Base-by-base conservation (phyloP, 2,888 invertebrate genomes). In the Microctonus brassicae region DNA sequence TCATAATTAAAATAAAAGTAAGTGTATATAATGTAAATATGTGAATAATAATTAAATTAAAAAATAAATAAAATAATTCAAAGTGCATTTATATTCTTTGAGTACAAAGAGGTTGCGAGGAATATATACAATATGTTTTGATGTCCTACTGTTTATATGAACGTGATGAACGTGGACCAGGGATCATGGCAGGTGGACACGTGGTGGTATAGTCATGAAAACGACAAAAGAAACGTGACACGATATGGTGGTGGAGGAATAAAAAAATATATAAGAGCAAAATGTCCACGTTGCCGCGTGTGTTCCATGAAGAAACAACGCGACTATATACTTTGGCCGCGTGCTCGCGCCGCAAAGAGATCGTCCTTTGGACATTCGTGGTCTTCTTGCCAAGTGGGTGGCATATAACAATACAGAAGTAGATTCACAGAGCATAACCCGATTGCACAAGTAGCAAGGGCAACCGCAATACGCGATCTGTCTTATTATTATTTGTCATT, bases 401-500 rank as follows among this genome's bases (percentile, higher is more conserved):
- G 75, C 72, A 68, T 66, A 64, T 65, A 65, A 71, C 53, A 71
- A 72, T 71, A 47, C 67, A 47, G 20, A 26, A 61, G 53, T 39
- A 58, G 53, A 70, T 57, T 67, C 34, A 42, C 63, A 63, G 69
- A 55, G 69, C 68, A 69, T 69, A 67, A 71, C 62, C 75, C 66
- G 72, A 60, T 63, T 62, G 60, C 66, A 73, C 71, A 73, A 73
- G 75, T 75, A 73, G 73, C 75, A 66, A 62, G 65, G 61, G 75
- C 77, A 76, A 76, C 77, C 75, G 76, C 64, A 73, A 75, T 77
- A 77, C 76, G 77, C 73, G 63, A 53, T 55, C 24, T 58, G 20
- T 53, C 20, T 29, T 29, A 29, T 29, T 29, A 5, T n/a, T 58
- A 6, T 58, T 10, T 34, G 33, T 7, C n/a, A n/a, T 10, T 29